A percentile compares a stretch with the other conserved stretches of the same genome.
These are phyloP conservation scores for Rotaria macrura DNA, from an alignment of 2,888 invertebrate genomes.

Conservation along the genomic window DNA sequence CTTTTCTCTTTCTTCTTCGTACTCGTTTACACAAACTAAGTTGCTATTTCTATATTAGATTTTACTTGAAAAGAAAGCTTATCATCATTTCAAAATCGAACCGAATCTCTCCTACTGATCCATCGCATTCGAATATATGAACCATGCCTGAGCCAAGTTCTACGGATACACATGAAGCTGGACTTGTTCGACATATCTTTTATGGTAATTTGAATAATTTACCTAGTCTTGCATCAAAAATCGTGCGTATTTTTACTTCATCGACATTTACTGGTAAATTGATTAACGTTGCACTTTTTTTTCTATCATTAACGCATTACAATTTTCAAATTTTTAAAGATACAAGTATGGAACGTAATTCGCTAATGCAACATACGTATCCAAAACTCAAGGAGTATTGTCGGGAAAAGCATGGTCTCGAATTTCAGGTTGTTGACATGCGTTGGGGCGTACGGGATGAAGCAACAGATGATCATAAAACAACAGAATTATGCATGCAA, in stretches of 20 bases:
- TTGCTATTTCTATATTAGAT: not conserved
- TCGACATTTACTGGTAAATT: constrained; percentile 85
- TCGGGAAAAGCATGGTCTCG: constrained; percentile 85
- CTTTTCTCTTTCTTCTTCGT: not conserved
- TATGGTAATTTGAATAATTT: constrained; percentile 57
- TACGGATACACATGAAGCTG: constrained; percentile 6
- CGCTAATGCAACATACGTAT: constrained; percentile 92
- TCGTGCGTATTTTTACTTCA: constrained; percentile 92
- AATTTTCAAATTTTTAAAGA: constrained; percentile 56
- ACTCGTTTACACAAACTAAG: not conserved
- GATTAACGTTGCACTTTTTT: not conserved
- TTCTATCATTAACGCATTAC: not conserved
- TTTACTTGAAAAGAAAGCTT: not conserved
- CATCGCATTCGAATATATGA: no score
- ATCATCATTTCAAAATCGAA: no score
- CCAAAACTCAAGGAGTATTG: constrained; percentile 92
- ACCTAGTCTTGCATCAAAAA: constrained; percentile 90
- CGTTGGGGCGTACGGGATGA: constrained; percentile 95
- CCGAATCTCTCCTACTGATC: no score
- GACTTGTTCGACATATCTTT: constrained; percentile 24
- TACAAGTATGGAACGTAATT: constrained; percentile 90
- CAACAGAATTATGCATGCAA: constrained; percentile 90
- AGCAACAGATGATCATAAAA: constrained; percentile 98
- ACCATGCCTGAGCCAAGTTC: not conserved
- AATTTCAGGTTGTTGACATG: constrained; percentile 98